Percentiles rank a stretch among this genome's conserved stretches.
phyloP scores from a whole-genome alignment of 2,113 vertebrate genomes.

The Tragelaphus scriptus region DNA sequence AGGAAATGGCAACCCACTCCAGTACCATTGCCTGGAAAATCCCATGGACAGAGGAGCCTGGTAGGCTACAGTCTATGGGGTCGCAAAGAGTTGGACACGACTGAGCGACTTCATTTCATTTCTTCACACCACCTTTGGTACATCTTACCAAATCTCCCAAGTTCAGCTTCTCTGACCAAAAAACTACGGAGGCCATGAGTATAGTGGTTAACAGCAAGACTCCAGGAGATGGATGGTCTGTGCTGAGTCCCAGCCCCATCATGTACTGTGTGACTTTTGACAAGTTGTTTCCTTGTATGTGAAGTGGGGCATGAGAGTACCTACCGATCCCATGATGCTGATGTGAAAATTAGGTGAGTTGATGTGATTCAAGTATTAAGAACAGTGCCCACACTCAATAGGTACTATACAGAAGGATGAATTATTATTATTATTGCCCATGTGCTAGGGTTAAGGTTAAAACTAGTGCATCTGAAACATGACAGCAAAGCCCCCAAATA shows the following conservation, averaged over 20 bases:
- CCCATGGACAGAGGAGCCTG: too few species aligned
- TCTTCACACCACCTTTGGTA: not conserved
- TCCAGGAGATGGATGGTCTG: not conserved
- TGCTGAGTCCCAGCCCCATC: not conserved
- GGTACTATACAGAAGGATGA: not conserved
- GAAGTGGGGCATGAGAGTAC: not conserved
- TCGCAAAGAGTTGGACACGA: too few species aligned
- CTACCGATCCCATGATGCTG: not conserved
- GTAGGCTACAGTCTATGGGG: too few species aligned
- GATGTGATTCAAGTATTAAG: not conserved
- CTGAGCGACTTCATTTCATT: too few species aligned
- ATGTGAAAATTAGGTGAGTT: not conserved
- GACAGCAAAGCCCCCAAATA: not conserved
- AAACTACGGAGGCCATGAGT: not conserved
- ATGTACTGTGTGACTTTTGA: not conserved
- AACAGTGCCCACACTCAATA: not conserved
- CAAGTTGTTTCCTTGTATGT: not conserved
- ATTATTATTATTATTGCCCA: not conserved
- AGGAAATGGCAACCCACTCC: too few species aligned
- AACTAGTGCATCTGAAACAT: not conserved
- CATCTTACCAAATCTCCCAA: not conserved
- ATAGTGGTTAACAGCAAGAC: not conserved
- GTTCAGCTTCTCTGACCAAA: not conserved
- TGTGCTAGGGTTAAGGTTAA: not conserved
- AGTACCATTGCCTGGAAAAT: too few species aligned